A percentile compares a stretch with the other conserved stretches of the same genome.
phyloP scores from a whole-genome alignment of 2,797 vertebrate genomes.

The Cuniculus paca region DNA sequence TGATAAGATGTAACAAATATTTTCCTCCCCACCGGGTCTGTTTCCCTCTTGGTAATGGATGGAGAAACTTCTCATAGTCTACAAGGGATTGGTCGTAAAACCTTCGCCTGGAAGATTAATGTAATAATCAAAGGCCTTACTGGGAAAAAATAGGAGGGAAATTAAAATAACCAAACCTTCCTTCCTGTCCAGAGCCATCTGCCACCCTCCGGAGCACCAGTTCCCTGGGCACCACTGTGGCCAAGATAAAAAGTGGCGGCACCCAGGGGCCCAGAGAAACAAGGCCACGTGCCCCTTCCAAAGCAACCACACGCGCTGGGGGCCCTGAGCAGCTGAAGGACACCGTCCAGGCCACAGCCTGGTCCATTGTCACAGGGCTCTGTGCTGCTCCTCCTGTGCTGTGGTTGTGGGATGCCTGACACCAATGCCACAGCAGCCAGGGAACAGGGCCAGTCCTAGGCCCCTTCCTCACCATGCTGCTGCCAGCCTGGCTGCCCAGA shows the following conservation, averaged over 20 bases:
- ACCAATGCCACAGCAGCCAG: background rate
- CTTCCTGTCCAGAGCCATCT: slow-evolving; percentile 81
- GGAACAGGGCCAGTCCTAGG: background rate
- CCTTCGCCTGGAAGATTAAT: slow-evolving; percentile 91
- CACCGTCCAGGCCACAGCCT: fast-evolving
- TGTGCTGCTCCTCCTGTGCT: background rate
- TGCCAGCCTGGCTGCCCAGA: background rate
- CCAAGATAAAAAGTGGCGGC: background rate
- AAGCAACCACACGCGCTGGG: slow-evolving; percentile 71
- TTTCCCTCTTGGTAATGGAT: slow-evolving; percentile 90
- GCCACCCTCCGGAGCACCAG: slow-evolving; percentile 27
- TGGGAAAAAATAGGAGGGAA: slow-evolving; percentile 82
- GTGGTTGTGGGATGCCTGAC: background rate
- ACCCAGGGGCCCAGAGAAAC: background rate
- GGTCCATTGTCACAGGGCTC: background rate
- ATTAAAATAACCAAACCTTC: slow-evolving; percentile 87
- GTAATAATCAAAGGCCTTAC: slow-evolving; percentile 85
- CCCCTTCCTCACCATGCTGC: background rate
- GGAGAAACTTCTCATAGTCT: slow-evolving; percentile 90
- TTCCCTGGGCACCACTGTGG: background rate
- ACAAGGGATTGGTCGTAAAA: slow-evolving; percentile 90
- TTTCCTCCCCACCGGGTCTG: slow-evolving; percentile 87
- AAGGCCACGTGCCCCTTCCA: slow-evolving; percentile 56
- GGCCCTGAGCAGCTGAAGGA: background rate
- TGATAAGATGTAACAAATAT: slow-evolving; percentile 94